Evolutionary conservation across 2,888 invertebrate genomes (phyloP).

Genomic region (Tenthredo scrophulariae): DNA sequence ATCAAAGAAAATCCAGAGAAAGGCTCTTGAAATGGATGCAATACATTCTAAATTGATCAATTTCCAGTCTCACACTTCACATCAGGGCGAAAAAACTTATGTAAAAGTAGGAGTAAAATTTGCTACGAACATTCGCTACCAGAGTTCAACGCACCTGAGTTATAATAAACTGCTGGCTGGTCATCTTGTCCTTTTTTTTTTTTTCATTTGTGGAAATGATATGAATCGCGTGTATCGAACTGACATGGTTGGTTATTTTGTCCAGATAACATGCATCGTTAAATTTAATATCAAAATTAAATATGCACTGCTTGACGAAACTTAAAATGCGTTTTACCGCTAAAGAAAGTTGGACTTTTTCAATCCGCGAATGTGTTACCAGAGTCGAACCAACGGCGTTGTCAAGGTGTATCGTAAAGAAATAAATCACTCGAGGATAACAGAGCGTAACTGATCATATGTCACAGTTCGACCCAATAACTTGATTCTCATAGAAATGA

Average conservation of each 20-base stretch:
- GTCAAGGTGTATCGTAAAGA: constrained; percentile 10
- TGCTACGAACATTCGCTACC: not conserved
- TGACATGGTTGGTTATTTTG: not conserved
- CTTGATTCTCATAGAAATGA: not conserved
- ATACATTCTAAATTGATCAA: not conserved
- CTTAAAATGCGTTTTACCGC: not conserved
- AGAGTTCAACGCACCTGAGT: not conserved
- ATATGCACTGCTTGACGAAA: not conserved
- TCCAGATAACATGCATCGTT: not conserved
- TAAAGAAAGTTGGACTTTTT: constrained; percentile 12
- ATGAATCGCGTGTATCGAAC: not conserved
- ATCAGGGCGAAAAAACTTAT: not conserved
- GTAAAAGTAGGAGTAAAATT: not conserved
- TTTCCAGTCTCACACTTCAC: not conserved
- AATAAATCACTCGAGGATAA: constrained; percentile 41
- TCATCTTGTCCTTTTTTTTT: not conserved
- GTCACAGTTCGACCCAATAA: constrained; percentile 31
- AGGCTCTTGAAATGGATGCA: not conserved
- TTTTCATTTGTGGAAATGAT: not conserved
- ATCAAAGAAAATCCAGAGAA: not conserved
- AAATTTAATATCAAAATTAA: not conserved
- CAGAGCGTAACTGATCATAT: constrained; percentile 50
- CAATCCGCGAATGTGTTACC: constrained; percentile 3
- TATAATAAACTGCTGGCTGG: not conserved
- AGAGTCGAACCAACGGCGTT: constrained; percentile 3